Evolutionary conservation across 2,888 invertebrate genomes (phyloP).

Genomic region (Anarsia innoxiella): DNA sequence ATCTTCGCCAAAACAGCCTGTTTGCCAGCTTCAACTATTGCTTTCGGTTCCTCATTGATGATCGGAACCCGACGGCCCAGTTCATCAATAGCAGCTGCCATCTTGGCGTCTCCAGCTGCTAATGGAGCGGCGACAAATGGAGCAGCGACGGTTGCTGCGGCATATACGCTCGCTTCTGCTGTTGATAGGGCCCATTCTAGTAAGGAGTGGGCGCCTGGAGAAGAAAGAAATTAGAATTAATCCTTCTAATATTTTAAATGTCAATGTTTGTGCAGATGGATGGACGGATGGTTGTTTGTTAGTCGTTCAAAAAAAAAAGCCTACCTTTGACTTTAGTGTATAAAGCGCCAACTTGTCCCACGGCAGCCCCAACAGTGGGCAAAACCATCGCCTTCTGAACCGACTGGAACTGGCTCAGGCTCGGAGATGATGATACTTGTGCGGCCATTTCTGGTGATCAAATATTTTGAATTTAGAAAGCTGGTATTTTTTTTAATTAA

Average conservation of each 20-base stretch:
- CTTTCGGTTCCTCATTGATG: conserved; percentile 79
- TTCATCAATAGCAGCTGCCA: conserved; percentile 80
- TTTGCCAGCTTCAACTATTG: conserved; percentile 73
- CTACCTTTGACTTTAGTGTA: conserved; percentile 72
- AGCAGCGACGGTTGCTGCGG: conserved; percentile 77
- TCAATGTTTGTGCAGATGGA: too few relatives aligned
- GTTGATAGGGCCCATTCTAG: conserved; percentile 81
- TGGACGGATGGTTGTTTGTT: too few relatives aligned
- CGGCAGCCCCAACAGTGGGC: conserved; percentile 73
- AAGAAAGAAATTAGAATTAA: neutral
- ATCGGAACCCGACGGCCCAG: conserved; percentile 80
- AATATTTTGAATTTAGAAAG: too few relatives aligned
- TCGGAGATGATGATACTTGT: conserved; percentile 44
- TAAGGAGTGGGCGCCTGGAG: conserved; percentile 76
- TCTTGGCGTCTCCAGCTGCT: conserved; percentile 76
- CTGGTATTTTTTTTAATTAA: too few relatives aligned
- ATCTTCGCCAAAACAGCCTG: conserved; percentile 74
- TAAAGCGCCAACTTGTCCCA: conserved; percentile 71
- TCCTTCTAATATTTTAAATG: too few relatives aligned
- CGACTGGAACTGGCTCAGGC: conserved; percentile 59
- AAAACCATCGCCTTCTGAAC: conserved; percentile 71
- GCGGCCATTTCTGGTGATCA: conserved; percentile 44
- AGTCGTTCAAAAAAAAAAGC: conserved; percentile 1
- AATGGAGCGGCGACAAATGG: conserved; percentile 73
- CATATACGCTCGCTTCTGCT: conserved; percentile 78